These are phyloP conservation scores for Oscheius myriophilus DNA, from an alignment of 2,888 invertebrate genomes.

Conservation along the genomic window DNA sequence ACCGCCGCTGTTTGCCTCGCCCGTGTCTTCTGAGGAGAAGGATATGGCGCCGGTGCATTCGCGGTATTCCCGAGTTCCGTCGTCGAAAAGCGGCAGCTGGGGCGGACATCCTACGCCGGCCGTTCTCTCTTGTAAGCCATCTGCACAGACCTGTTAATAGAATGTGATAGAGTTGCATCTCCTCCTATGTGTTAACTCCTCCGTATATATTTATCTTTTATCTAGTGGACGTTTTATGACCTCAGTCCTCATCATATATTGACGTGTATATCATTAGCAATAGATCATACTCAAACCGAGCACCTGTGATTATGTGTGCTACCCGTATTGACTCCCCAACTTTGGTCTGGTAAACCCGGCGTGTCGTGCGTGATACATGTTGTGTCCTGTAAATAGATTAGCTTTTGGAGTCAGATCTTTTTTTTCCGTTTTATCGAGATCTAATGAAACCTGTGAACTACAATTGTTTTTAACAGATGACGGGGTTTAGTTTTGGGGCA, in stretches of 20 bases:
- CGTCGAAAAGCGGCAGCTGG: slow-evolving; percentile 68
- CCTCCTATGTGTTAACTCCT: no score
- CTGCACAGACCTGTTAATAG: slow-evolving; percentile 61
- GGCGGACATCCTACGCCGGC: slow-evolving; percentile 66
- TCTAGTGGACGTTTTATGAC: no score
- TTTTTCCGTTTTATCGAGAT: no score
- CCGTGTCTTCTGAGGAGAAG: slow-evolving; percentile 14
- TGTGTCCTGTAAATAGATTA: slow-evolving; percentile 18
- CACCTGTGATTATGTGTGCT: no score
- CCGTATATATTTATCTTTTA: no score
- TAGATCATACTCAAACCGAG: no score
- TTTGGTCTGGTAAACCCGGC: slow-evolving; percentile 27
- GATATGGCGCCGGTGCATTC: slow-evolving; percentile 5
- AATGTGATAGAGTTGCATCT: no score
- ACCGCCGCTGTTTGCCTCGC: slow-evolving; percentile 18
- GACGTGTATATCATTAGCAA: no score
- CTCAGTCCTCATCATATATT: no score
- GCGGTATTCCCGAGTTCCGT: slow-evolving; percentile 52
- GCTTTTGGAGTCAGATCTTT: no score
- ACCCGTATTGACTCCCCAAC: slow-evolving; percentile 6
- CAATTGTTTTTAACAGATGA: neutral
- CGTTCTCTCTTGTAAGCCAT: slow-evolving; percentile 59
- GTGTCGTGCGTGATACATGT: slow-evolving; percentile 7
- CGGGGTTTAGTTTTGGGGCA: neutral
- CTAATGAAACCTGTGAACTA: no score